A percentile compares a stretch with the other conserved stretches of the same genome.
Conservation (phyloP, 2,888 invertebrate species). For the Kryphioiulus occultus region DNA sequence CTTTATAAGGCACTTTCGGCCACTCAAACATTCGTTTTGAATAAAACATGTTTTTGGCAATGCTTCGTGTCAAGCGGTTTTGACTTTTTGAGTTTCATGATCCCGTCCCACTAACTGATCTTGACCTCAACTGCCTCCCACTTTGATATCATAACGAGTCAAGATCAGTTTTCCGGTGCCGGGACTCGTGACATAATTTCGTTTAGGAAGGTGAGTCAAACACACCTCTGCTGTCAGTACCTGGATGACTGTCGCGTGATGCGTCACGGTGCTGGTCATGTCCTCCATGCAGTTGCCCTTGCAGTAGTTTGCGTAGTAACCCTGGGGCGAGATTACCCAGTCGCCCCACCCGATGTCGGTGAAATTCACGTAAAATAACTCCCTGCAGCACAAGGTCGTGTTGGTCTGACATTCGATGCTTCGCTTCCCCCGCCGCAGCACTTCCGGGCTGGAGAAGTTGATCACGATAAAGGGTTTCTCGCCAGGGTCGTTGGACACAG, state of each 20-base stretch:
- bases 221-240: conserved; percentile 64
- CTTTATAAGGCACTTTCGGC: not conserved
- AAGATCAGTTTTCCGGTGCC: not conserved
- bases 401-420: conserved; percentile 63
- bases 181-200: not conserved
- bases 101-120: not conserved
- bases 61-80: not conserved
- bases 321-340: conserved; percentile 83
- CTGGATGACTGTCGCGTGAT: conserved; percentile 78
- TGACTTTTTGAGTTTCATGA: not conserved
- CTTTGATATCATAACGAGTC: not conserved
- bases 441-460: conserved; percentile 65
- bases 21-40: not conserved
- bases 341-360: conserved; percentile 86
- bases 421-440: conserved; percentile 68
- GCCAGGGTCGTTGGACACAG: conserved; percentile 64
- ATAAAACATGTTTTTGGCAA: not conserved
- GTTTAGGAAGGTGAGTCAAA: not conserved
- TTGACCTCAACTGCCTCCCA: not conserved
- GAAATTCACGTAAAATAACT: conserved; percentile 82
- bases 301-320: conserved; percentile 88
- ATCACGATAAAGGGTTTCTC: conserved; percentile 77
- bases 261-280: conserved; percentile 70
- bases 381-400: conserved; percentile 76
- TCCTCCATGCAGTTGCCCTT: conserved; percentile 80